Evolutionary conservation across 2,797 vertebrate genomes (phyloP), one percentile per base, ranked within the genome.

Genomic region (Macrochelys suwanniensis): DNA sequence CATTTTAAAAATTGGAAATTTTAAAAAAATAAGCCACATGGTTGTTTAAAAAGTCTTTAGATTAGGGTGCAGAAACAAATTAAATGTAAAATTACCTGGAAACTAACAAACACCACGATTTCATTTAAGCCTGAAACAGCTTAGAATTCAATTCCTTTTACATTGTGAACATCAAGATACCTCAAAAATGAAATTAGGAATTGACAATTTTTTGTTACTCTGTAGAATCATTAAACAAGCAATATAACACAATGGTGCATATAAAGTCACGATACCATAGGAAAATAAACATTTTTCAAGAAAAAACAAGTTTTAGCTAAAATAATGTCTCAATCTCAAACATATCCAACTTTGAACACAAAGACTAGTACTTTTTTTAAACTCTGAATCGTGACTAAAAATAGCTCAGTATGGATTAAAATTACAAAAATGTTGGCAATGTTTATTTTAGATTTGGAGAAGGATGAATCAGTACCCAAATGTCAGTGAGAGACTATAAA

Each of bases 101-200:
- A 94, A 74, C 65, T 80, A 3, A 82, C 31, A 65, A 93, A 93
- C 57, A 96, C 97, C 97, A 95, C 90, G 87, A 85, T 97, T 84
- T 97, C 81, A 97, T 95, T 94, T 92, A 87, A 82, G n/a, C 80
- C 76, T 91, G 42, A 83, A 95, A 87, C 31, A 37, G 71, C 65
- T 83, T 79, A 71, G 56, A 76, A n/a, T 88, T 81, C 89, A 94
- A 82, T 92, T 42, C 68, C 79, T 91, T 85, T 93, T 97, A 94
- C 89, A 93, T 89, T 96, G 78, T 65, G 92, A 92, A 94, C 74
- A 84, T 87, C 86, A 84, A 95, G 94, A 95, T 89, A 95, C 47
- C 84, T 91, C 0, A 6, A 5, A 84, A 89, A 65, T 59, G 78
- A 82, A 50, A 53, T 85, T 0, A 88, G 21, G 28, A 87, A 92